These are phyloP conservation scores for Calycopis cecrops DNA, from an alignment of 1,140 invertebrate genomes.

Conservation along the genomic window DNA sequence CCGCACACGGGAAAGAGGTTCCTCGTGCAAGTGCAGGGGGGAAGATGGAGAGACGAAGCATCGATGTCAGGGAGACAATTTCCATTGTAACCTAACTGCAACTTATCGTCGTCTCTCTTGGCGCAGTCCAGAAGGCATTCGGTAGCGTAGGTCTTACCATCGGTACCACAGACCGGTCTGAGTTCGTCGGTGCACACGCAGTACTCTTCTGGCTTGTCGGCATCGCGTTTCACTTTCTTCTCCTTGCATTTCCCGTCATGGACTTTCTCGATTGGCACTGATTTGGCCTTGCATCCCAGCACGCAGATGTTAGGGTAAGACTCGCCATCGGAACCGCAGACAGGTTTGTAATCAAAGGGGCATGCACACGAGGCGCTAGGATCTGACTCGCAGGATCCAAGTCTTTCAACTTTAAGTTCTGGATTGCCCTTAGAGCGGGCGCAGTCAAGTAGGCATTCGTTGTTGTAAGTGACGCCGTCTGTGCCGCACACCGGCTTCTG, in stretches of 20 bases:
- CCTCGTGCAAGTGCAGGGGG: conserved; percentile 17
- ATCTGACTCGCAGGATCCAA: conserved; percentile 19
- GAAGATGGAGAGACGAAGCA: no score
- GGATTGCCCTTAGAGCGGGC: conserved; percentile 19
- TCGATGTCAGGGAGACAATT: background rate
- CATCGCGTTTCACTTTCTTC: conserved; percentile 17
- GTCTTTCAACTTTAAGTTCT: conserved; percentile 18
- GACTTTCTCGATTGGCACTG: background rate
- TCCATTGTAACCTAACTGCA: no score
- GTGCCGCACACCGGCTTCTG: conserved; percentile 70
- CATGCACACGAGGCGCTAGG: conserved; percentile 17
- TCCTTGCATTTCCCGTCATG: conserved; percentile 19
- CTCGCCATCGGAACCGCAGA: conserved; percentile 28
- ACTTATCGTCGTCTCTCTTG: background rate
- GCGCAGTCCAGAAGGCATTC: conserved; percentile 25
- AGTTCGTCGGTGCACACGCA: conserved; percentile 26
- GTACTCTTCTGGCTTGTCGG: background rate
- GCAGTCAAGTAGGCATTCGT: conserved; percentile 70
- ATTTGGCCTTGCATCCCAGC: conserved; percentile 19
- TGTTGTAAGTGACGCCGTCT: conserved; percentile 65
- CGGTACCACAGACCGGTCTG: conserved; percentile 26
- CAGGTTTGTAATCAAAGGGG: conserved; percentile 24
- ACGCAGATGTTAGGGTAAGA: conserved; percentile 29
- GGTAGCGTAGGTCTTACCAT: conserved; percentile 28
- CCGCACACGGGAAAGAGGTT: conserved; percentile 24